Base-by-base conservation (phyloP, 2,113 vertebrate species). In the Hypomesus transpacificus region DNA sequence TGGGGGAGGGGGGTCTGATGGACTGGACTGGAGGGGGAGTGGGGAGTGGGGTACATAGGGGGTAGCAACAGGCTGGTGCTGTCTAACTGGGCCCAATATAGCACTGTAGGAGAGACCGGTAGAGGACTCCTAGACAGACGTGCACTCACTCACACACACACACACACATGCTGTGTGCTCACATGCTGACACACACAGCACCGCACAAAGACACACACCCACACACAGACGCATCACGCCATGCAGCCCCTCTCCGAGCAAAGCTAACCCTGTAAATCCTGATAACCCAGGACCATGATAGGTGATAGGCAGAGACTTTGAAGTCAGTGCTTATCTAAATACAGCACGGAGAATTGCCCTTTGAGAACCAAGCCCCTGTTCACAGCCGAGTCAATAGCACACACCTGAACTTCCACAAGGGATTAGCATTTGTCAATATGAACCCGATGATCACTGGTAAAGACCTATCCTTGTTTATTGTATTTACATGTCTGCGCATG, bases 21-120 rank as follows among this genome's bases (percentile, higher is more conserved):
- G 87, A 90, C 87, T 87, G 84, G 76, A 85, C 74, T 72, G 76
- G 69, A 85, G 63, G 75, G 75, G 77, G 39, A 46, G 13, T 9
- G 39, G 2, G 39, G 39, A 79, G 78, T 75, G 21, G 69, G 39
- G 39, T 46, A 46, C 39, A 17, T 56, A 18, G n/a, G 63, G 8
- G 21, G 20, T 71, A 82, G 86, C 84, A 88, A 91, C 88, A 89
- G 89, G 86, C 84, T 87, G 87, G 85, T 84, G 80, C 80, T 87
- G 83, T 87, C 70, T 17, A 13, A 85, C 78, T 82, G 84, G 71
- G 69, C 80, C 72, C 24, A 46, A 46, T 46, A 46, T 46, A 46
- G 39, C 39, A 46, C 39, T 2, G 39, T 46, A 46, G 39, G 39
- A 46, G 39, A 13, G 39, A 46, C 5, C 28, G 73, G 85, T n/a